Base-by-base conservation (phyloP, 2,797 vertebrate genomes). In the Labroides dimidiatus region DNA sequence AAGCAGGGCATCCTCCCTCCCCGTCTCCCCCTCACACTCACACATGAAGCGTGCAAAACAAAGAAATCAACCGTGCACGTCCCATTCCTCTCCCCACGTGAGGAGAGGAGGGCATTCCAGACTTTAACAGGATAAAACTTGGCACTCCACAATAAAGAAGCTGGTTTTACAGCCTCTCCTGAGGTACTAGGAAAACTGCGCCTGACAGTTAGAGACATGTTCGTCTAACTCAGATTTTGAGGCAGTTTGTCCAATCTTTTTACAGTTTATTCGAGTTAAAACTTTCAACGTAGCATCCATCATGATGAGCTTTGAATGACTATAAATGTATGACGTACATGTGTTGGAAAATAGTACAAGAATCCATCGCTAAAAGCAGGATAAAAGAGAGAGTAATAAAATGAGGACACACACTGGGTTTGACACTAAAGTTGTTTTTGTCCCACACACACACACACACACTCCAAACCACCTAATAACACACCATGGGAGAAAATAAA, bases 51-150 rank as follows among this genome's bases (percentile, higher is more conserved):
- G 52, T 65, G 77, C 69, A 39, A 67, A 83, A 90, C 87, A 92
- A 91, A 92, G 86, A 81, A 64, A 76, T 45, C 52, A 75, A 85
- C 73, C 85, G 83, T 88, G 77, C 71, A 15, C 65, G 44, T 81
- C 75, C 14, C 82, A 78, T 79, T 80, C 81, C 67, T 23, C 73
- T 82, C 84, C 83, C 87, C 87, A 89, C 72, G 73, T 87, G 89
- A 88, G 48, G 48, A 49, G 48, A 24, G 48, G 21, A 49, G 81
- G 84, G 80, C 87, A 87, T 89, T 89, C 81, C 84, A 81, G 74
- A 69, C 79, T 82, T 82, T 86, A 90, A 86, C 82, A 81, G 82
- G 84, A 84, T 84, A 82, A 88, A 88, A 82, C 84, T 82, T 87
- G 88, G 89, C 81, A 75, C 76, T 77, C 65, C 50, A 21, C 82